Evolutionary conservation across 2,797 vertebrate species (phyloP).

Genomic region (Limosa lapponica): DNA sequence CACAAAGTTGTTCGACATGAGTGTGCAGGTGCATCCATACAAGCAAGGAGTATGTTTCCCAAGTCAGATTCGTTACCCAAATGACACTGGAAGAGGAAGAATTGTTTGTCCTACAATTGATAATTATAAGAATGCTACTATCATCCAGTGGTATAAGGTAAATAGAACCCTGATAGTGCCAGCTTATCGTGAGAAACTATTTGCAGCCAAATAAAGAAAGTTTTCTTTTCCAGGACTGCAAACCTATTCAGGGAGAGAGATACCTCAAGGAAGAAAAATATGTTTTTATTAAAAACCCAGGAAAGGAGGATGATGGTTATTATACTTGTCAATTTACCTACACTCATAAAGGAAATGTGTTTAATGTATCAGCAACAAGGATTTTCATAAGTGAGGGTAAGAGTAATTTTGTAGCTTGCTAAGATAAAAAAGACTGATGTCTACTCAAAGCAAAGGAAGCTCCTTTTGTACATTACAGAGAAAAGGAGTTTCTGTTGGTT

Average conservation of each 20-base stretch:
- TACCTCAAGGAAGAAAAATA: background rate
- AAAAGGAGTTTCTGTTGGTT: background rate
- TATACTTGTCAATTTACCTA: constrained; percentile 82
- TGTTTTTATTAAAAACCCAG: background rate
- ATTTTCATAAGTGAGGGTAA: constrained; percentile 61
- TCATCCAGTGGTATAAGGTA: constrained; percentile 71
- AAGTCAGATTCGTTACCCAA: constrained; percentile 9
- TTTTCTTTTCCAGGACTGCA: constrained; percentile 65
- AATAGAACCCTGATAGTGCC: background rate
- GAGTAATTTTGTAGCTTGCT: background rate
- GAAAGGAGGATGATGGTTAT: constrained; percentile 42
- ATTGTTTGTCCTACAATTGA: constrained; percentile 58
- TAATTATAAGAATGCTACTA: constrained; percentile 50
- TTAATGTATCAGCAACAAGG: constrained; percentile 75
- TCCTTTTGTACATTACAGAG: background rate
- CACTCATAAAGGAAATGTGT: constrained; percentile 50
- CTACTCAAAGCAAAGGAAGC: background rate
- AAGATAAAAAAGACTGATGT: background rate
- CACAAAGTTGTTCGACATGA: background rate
- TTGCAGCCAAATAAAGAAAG: background rate
- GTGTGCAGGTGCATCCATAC: constrained; percentile 19
- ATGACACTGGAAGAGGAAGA: constrained; percentile 44
- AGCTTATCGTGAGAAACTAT: background rate
- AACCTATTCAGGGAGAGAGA: constrained; percentile 31
- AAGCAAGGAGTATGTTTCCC: constrained; percentile 47